These are phyloP conservation scores for Chirona hameri DNA, from an alignment of 2,888 invertebrate species.

Conservation along the genomic window DNA sequence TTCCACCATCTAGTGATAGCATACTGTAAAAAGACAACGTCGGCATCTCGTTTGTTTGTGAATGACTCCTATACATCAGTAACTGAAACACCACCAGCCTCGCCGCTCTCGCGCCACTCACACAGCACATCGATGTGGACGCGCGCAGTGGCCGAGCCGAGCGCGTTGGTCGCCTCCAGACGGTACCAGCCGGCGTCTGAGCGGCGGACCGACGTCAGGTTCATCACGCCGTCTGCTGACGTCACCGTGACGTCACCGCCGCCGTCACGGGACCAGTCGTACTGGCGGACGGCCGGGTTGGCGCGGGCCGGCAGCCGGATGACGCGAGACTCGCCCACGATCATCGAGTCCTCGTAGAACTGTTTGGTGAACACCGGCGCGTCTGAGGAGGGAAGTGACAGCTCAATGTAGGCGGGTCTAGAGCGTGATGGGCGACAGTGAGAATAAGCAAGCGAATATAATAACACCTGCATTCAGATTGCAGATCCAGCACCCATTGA, in stretches of 20 bases:
- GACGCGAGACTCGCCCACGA: background rate
- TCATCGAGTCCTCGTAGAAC: background rate
- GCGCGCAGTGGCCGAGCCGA: background rate
- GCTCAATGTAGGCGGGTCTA: background rate
- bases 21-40: no score
- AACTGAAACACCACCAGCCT: no score
- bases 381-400: background rate
- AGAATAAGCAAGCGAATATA: background rate
- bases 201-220: background rate
- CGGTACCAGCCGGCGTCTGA: slow-evolving; percentile 6
- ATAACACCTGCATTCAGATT: no score
- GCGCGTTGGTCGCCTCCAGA: background rate
- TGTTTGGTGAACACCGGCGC: background rate
- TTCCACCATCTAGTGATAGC: no score
- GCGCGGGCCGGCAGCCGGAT: background rate
- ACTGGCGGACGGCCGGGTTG: background rate
- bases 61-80: no score
- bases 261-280: background rate
- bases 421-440: background rate
- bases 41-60: no score
- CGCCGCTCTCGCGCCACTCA: background rate
- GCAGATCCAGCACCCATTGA: no score
- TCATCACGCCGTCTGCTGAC: background rate
- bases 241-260: background rate
- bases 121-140: slow-evolving; percentile 1